Evolutionary conservation across 1,140 invertebrate species (phyloP).

Genomic region (Drosophila chauvacae): DNA sequence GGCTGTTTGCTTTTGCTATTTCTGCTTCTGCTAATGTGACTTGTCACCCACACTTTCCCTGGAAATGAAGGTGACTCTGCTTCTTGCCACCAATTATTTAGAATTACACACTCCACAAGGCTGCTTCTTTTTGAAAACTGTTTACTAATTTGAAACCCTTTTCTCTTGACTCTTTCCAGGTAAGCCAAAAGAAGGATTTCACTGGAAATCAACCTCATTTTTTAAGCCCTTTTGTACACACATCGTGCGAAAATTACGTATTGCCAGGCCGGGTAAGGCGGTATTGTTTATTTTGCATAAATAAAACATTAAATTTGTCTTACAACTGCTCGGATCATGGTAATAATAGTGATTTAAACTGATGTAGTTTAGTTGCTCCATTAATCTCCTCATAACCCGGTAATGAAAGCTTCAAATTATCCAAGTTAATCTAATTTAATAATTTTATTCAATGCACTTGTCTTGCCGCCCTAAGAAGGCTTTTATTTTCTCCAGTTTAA

Average conservation of each 20-base stretch:
- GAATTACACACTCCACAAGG: constrained; percentile 2
- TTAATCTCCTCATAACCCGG: constrained; percentile 4
- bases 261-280: neutral
- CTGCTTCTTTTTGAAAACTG: neutral
- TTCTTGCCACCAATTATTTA: neutral
- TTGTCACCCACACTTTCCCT: constrained; percentile 44
- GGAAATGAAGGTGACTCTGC: constrained; percentile 2
- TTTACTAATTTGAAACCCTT: constrained; percentile 18
- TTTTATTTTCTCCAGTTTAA: constrained; percentile 7
- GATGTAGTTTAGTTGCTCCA: neutral
- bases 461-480: neutral
- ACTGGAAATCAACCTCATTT: neutral
- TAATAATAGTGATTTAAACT: constrained; percentile 8
- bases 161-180: constrained; percentile 32
- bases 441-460: neutral
- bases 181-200: constrained; percentile 11
- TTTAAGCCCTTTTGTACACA: neutral
- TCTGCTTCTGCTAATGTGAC: constrained; percentile 32
- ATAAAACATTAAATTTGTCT: neutral
- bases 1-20: neutral
- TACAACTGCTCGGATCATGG: neutral
- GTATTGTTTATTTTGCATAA: constrained; percentile 2
- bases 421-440: neutral
- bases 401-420: constrained; percentile 9
- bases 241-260: neutral